Base-by-base conservation (phyloP, 2,113 vertebrate species). In the Cricetomys ansorgei region DNA sequence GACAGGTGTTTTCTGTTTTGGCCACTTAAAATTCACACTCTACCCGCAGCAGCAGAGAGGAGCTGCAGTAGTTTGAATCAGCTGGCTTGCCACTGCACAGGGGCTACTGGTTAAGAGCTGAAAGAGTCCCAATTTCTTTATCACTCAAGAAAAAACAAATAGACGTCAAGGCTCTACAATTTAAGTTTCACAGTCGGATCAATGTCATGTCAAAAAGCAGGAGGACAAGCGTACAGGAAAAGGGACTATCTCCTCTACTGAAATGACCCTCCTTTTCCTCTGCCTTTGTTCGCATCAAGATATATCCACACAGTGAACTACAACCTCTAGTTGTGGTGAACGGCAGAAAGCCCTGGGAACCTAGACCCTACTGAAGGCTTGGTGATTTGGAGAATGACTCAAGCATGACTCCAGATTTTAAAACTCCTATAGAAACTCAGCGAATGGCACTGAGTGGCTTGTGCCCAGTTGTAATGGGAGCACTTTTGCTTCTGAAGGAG, bases 391-490 rank as follows among this genome's bases (percentile, higher is more conserved):
- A 95, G 84, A 93, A n/a, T 62, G 91, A 91, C 75, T 94, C 50
- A 77, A 97, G 88, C 17, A 86, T 81, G 88, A 85, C 72, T 83
- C 89, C 67, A 94, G 72, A 92, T 48, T 95, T 96, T 70, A 92
- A 92, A 40, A 27, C 34, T 92, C 53, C 94, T 85, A 83, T 59
- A 83, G 83, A 85, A 93, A 92, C 67, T n/a, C 12, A 31, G 37
- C 50, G 77, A 88, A 93, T 83, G 67, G 77, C 16, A 83, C 40
- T 73, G 81, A 87, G 79, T 34, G 81, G 43, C 1, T 8, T 76
- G 16, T 21, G 10, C 11, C 15, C 0, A 4, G 40, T n/a, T 2
- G 11, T 34, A 89, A 92, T 85, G 8, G 81, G 64, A 76, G 43
- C 29, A 53, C 95, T 85, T 92, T 92, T 53, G 40, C 65, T 96